A percentile compares a stretch with the other conserved stretches of the same genome.
Evolutionary conservation across 2,888 invertebrate species (phyloP).

Genomic region (Acronicta alni): DNA sequence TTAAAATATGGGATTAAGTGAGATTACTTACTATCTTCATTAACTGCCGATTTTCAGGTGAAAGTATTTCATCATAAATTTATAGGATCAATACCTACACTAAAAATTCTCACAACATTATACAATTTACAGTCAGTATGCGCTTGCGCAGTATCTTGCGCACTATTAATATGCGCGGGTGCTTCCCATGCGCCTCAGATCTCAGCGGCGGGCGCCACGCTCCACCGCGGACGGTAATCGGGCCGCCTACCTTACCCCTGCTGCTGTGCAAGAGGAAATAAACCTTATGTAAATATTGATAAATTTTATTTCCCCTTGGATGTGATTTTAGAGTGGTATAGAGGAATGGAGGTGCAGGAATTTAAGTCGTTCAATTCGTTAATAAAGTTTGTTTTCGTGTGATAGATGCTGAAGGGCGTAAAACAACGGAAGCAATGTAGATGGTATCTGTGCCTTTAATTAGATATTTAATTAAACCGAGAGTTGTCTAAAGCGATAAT

Average conservation of each 20-base stretch:
- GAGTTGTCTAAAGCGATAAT: slow-evolving; percentile 79
- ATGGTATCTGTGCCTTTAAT: slow-evolving; percentile 80
- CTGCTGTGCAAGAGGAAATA: slow-evolving; percentile 23
- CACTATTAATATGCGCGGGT: slow-evolving; percentile 66
- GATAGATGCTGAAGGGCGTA: slow-evolving; percentile 65
- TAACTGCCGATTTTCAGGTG: too few species aligned
- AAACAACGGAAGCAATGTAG: slow-evolving; percentile 76
- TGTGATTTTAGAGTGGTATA: slow-evolving; percentile 15
- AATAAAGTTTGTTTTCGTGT: slow-evolving; percentile 43
- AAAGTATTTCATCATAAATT: background rate
- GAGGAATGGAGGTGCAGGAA: slow-evolving; percentile 11
- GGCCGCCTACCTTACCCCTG: slow-evolving; percentile 77
- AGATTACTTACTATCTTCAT: too few species aligned
- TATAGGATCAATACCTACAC: slow-evolving; percentile 16
- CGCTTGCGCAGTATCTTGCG: slow-evolving; percentile 34
- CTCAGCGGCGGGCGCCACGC: slow-evolving; percentile 87
- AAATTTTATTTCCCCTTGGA: slow-evolving; percentile 27
- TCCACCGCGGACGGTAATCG: slow-evolving; percentile 78
- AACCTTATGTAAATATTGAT: slow-evolving; percentile 23
- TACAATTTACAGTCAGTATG: slow-evolving; percentile 20
- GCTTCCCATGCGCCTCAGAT: slow-evolving; percentile 75
- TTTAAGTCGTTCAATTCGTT: slow-evolving; percentile 33
- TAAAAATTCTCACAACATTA: slow-evolving; percentile 22
- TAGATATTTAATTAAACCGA: slow-evolving; percentile 84
- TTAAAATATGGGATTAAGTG: too few species aligned